Evolutionary conservation across 2,113 vertebrate species (phyloP).

Genomic region (Chitala chitala): DNA sequence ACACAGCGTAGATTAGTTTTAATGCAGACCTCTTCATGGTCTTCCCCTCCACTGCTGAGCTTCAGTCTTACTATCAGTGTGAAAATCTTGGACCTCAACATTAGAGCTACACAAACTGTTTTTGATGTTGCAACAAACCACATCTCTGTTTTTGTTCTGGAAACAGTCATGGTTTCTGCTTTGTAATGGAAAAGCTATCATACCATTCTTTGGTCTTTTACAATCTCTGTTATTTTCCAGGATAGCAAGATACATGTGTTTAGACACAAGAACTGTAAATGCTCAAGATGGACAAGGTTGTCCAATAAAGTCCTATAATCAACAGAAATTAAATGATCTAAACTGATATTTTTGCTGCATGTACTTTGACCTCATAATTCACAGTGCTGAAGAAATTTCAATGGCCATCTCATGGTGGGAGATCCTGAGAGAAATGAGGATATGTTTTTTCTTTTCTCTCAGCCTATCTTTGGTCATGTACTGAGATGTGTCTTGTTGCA

Average conservation of each 20-base stretch:
- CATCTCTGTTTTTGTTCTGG: not conserved
- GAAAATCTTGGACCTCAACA: not conserved
- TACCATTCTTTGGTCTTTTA: not conserved
- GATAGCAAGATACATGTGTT: not conserved
- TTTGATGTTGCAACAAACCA: not conserved
- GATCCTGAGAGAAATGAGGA: not conserved
- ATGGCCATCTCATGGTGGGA: not conserved
- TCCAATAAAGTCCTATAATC: constrained; percentile 1
- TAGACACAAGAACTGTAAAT: not conserved
- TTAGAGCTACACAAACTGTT: not conserved
- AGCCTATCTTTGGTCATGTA: not conserved
- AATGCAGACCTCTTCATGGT: not conserved
- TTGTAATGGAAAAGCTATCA: not conserved
- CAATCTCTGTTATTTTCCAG: not conserved
- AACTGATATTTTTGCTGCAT: not conserved
- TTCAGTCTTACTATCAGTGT: not conserved
- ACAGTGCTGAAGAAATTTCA: not conserved
- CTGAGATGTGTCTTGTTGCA: not conserved
- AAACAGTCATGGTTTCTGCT: not conserved
- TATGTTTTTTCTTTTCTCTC: not conserved
- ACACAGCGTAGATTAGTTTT: not conserved
- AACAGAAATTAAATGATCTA: not conserved
- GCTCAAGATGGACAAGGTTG: not conserved
- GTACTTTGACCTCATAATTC: not conserved
- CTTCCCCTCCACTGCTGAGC: not conserved